phyloP scores from a whole-genome alignment of 2,113 vertebrate genomes.

The Bufo gargarizans region DNA sequence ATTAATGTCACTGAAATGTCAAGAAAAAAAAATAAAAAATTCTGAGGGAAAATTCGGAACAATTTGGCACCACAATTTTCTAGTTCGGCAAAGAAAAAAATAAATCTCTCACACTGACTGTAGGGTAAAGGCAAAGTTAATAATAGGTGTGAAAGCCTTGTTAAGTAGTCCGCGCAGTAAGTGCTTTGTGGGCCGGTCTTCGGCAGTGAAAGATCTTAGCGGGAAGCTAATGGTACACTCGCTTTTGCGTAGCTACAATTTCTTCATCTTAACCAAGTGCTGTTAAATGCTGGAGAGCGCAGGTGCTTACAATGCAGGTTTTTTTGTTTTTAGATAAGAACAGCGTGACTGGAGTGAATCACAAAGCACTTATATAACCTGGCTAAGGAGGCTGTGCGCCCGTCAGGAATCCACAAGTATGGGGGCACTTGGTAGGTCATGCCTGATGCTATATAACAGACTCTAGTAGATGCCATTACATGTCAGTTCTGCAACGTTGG shows the following conservation, averaged over 20 bases:
- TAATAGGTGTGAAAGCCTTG: background rate
- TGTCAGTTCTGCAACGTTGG: background rate
- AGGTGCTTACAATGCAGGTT: background rate
- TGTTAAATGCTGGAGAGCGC: background rate
- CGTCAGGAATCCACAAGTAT: background rate
- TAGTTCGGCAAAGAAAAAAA: background rate
- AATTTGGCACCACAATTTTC: constrained; percentile 7
- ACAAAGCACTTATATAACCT: background rate
- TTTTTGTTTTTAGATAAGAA: background rate
- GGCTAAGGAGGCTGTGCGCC: background rate
- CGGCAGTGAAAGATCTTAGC: background rate
- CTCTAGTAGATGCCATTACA: background rate
- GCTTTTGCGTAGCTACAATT: background rate
- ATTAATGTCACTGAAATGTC: background rate
- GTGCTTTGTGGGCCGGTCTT: constrained; percentile 13
- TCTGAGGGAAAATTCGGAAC: background rate
- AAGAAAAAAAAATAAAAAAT: background rate
- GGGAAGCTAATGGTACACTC: background rate
- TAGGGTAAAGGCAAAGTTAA: background rate
- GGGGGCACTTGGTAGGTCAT: background rate
- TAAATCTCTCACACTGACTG: background rate
- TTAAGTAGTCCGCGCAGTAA: constrained; percentile 15
- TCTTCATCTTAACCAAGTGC: background rate
- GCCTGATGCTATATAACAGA: background rate
- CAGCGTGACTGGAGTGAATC: background rate